Base-by-base conservation (phyloP, 2,888 invertebrate genomes). In the Drosophila pseudotalamancana region DNA sequence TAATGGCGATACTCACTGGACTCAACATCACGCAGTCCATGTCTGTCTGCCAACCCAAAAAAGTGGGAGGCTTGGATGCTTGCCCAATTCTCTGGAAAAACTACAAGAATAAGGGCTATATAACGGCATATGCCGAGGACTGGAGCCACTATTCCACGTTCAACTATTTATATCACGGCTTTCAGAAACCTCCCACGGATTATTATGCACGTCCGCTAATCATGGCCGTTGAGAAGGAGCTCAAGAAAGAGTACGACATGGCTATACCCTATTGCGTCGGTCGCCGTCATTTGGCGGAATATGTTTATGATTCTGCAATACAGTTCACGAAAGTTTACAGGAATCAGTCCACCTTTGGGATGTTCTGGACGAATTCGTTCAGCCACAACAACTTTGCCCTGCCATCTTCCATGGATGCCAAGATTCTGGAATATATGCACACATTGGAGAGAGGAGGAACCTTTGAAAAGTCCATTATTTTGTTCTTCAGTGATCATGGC, bases 41-140 rank as follows among this genome's bases (percentile, higher is more conserved):
- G 32, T 72, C 88, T 0, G 89, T 92, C 39, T 93, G 93, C 62
- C 89, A 92, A n/a, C 93, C 93, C 4, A 89, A 89, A 1, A 85
- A 85, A 3, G 88, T 91, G 48, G 93, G 93, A 88, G 93, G 93
- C 19, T 87, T 95, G 48, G 96, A 97, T 83, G 92, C 93, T 43
- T 95, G 96, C 76, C 93, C 94, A 0, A 92, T 97, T 63, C 92
- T 97, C 39, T 98, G 97, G 97, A 94, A 94, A 65, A 92, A 93
- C 59, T 98, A 94, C 77, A 93, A 93, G 53, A 88, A 93, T 1
- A 90, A 92, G 6, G 95, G 95, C 9, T 97, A 96, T 88, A 92
- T 93, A 0, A 97, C 97, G 0, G 95, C 94, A 1, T 96, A 95
- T 77, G 95, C 94, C 0, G 97, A 97, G 92, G 97, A 97, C 88